A percentile compares a stretch with the other conserved stretches of the same genome.
Conservation (phyloP, 1,140 invertebrate species). For the Sarcophaga peregrina region DNA sequence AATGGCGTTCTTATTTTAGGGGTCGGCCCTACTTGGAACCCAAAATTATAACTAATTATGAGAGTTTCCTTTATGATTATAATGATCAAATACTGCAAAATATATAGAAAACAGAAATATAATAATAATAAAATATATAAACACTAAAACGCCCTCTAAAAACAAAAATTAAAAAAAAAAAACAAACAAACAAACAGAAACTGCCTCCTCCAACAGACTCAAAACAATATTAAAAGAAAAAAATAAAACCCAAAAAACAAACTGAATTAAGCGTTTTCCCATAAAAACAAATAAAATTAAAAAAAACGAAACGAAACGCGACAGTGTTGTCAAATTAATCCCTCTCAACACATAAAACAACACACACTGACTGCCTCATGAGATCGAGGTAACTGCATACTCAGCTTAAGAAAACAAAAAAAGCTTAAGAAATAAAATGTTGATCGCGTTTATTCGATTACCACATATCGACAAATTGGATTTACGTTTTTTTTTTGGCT, state of each 20-base stretch:
- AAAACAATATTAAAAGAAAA: neutral
- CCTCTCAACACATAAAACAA: slow-evolving; percentile 33
- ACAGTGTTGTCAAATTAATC: slow-evolving; percentile 39
- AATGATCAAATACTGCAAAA: slow-evolving; percentile 29
- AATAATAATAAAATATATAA: slow-evolving; percentile 1
- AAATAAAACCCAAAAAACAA: neutral
- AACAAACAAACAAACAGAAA: slow-evolving; percentile 29
- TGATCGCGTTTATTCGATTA: slow-evolving; percentile 34
- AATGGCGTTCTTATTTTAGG: neutral
- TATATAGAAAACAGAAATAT: neutral
- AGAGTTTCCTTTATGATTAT: slow-evolving; percentile 60
- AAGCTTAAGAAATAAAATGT: neutral
- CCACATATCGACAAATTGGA: slow-evolving; percentile 39
- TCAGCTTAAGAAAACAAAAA: too few relatives aligned
- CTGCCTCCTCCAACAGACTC: neutral
- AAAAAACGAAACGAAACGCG: neutral
- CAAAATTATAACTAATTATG: slow-evolving; percentile 62
- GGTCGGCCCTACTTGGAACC: neutral
- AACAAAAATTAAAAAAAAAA: neutral
- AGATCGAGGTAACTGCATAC: neutral
- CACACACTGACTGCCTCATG: neutral
- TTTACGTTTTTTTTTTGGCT: neutral
- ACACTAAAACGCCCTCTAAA: slow-evolving; percentile 34
- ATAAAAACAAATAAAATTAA: neutral
- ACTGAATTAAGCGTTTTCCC: slow-evolving; percentile 15